Evolutionary conservation across 2,113 vertebrate species (phyloP).

Genomic region (Spizaetus ornatus): DNA sequence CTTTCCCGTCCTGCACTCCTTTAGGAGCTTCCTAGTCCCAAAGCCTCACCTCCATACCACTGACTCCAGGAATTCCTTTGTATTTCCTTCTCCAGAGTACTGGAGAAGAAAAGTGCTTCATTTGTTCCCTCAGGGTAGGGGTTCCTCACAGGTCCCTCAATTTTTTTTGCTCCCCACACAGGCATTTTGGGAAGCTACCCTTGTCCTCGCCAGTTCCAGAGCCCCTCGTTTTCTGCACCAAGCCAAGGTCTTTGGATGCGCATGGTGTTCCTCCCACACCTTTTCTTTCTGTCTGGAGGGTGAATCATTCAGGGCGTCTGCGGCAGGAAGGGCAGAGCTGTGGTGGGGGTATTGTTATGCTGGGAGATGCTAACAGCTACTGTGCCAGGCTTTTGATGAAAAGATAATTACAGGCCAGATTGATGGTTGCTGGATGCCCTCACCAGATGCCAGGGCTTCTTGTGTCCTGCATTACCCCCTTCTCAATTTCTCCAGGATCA

Average conservation of each 20-base stretch:
- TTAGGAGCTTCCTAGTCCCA: neutral
- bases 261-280: neutral
- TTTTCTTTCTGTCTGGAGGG: neutral
- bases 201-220: neutral
- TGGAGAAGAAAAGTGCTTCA: neutral
- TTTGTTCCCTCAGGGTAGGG: neutral
- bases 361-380: neutral
- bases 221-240: neutral
- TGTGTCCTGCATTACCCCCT: neutral
- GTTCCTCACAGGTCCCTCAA: neutral
- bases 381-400: neutral
- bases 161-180: neutral
- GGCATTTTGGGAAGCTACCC: neutral
- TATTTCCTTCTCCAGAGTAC: neutral
- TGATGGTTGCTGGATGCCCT: neutral
- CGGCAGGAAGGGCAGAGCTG: constrained; percentile 9
- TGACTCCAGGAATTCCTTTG: neutral
- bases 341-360: neutral
- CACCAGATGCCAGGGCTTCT: neutral
- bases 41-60: neutral
- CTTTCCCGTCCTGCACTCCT: neutral
- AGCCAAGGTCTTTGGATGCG: neutral
- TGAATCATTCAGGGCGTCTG: neutral
- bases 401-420: neutral
- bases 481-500: neutral